Percentiles rank a stretch among this genome's conserved stretches.
Evolutionary conservation across 2,113 vertebrate genomes (phyloP).

Genomic region (Trogon surrucura): DNA sequence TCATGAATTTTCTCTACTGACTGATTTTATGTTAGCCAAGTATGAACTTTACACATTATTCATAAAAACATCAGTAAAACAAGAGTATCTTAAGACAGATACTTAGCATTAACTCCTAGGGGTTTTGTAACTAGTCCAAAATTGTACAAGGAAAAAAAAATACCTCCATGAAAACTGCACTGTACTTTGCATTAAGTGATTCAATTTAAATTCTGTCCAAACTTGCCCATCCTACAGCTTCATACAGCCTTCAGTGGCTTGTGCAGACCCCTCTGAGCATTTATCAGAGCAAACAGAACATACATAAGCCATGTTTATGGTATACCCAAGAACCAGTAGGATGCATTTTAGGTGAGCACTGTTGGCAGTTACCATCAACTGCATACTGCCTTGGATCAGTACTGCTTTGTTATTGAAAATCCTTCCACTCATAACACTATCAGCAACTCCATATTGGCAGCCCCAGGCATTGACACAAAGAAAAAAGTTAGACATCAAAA

Average conservation of each 20-base stretch:
- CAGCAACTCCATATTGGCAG: background rate
- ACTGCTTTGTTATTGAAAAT: constrained; percentile 1
- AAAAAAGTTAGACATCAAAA: background rate
- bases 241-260: background rate
- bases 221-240: background rate
- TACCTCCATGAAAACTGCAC: background rate
- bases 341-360: background rate
- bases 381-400: background rate
- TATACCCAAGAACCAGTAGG: background rate
- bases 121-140: background rate
- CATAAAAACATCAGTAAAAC: background rate
- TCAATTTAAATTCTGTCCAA: background rate
- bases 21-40: background rate
- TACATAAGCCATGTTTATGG: background rate
- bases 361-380: background rate
- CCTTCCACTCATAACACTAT: background rate
- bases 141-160: background rate
- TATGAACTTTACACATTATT: background rate
- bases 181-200: background rate
- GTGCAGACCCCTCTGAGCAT: background rate
- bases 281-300: background rate
- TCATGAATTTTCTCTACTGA: background rate
- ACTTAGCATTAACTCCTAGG: background rate
- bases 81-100: background rate
- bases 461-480: background rate